Base-by-base conservation (phyloP, 2,797 vertebrate species). In the Lophius americanus region DNA sequence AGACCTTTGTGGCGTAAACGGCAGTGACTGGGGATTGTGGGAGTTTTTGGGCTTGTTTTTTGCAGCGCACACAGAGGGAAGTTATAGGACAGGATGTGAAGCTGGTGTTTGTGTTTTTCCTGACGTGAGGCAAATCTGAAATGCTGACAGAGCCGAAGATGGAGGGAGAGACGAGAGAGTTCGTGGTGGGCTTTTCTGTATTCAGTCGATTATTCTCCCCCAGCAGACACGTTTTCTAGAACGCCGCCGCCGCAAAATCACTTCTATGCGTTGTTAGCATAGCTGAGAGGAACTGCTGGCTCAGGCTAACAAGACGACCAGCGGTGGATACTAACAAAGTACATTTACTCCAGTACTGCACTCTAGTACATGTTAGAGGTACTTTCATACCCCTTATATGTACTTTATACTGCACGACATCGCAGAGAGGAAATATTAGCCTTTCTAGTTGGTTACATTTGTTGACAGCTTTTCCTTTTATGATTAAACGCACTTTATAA, bases 71-170 rank as follows among this genome's bases (percentile, higher is more conserved):
- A 81, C 72, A 72, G 77, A 81, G 85, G 88, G 77, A 88, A 91
- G 85, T 92, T 91, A 91, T 85, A 91, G 86, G 73, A 84, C 82
- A 89, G 83, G 83, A 86, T 70, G 82, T 71, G 73, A 77, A 65
- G 62, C 68, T 70, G 71, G 69, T 64, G 71, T 73, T 81, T 80
- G 64, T 35, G 44, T 75, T 82, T 70, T 73, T 64, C 50, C 49
- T 65, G 81, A 72, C 38, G 43, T 48, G 6, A 72, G 62, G 70
- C 64, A 76, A 68, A 64, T 62, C 54, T 59, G 51, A 76, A 75
- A 78, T 42, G 47, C 63, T 76, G 79, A 72, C 53, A 66, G 64
- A 81, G 69, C 50, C 49, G 75, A 54, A 85, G 73, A 76, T 61
- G 79, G 81, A 84, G 73, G 68, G 60, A 86, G 68, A 76, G 56